A percentile compares a stretch with the other conserved stretches of the same genome.
These are phyloP conservation scores for Sipha flava DNA, from an alignment of 1,140 invertebrate species.

Conservation along the genomic window DNA sequence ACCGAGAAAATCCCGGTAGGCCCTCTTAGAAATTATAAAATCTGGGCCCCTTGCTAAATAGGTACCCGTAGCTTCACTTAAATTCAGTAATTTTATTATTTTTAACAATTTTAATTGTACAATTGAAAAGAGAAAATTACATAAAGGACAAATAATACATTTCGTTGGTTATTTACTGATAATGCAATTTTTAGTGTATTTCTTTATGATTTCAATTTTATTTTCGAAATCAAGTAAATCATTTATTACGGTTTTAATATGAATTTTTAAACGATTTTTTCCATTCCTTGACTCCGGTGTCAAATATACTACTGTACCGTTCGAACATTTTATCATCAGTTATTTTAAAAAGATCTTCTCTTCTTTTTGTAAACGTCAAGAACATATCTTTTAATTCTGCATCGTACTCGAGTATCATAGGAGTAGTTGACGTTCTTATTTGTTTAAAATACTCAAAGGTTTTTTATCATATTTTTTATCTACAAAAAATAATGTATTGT, in stretches of 20 bases:
- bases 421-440: not conserved
- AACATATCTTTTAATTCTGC: not conserved
- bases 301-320: not conserved
- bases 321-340: not conserved
- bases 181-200: too few relatives aligned
- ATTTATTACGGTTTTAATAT: not conserved
- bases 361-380: not conserved
- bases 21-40: too few relatives aligned
- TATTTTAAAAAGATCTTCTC: not conserved
- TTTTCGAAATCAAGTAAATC: not conserved
- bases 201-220: not conserved
- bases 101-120: too few relatives aligned
- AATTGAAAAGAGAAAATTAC: too few relatives aligned
- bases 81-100: too few relatives aligned
- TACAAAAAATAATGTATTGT: too few relatives aligned
- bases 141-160: too few relatives aligned
- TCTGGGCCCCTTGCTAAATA: too few relatives aligned
- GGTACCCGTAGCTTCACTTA: too few relatives aligned
- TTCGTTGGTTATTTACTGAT: too few relatives aligned
- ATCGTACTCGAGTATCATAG: not conserved
- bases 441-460: not conserved
- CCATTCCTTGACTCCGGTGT: not conserved
- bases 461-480: conserved; percentile 9
- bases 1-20: too few relatives aligned
- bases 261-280: not conserved